These are phyloP conservation scores for Glandiceps talaboti DNA, from an alignment of 53 echinoderm and acorn worm species.

Conservation along the genomic window DNA sequence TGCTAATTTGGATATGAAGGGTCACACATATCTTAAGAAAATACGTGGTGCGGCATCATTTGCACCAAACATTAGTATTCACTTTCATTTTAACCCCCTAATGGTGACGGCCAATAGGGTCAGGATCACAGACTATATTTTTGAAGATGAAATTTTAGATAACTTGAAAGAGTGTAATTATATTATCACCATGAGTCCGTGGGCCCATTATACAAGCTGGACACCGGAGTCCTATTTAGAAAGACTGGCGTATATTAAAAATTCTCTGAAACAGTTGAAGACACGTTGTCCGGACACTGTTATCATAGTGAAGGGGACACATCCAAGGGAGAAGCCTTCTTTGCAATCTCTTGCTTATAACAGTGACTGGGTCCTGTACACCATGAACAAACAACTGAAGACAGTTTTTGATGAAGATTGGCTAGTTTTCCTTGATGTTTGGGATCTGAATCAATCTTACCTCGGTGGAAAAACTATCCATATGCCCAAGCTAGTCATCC, in stretches of 20 bases:
- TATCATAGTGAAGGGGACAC: constrained; percentile 30
- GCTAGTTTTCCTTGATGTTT: constrained; percentile 24
- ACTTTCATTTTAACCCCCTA: constrained; percentile 35
- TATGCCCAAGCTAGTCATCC: constrained; percentile 21
- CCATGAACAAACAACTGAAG: constrained; percentile 20
- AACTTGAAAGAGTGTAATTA: constrained; percentile 8
- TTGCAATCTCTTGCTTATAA: not conserved
- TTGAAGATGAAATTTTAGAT: constrained; percentile 30
- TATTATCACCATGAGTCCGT: constrained; percentile 36
- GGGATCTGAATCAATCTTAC: constrained; percentile 32
- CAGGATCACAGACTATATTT: constrained; percentile 4
- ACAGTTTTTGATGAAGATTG: constrained; percentile 13
- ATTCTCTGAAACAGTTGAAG: constrained; percentile 6
- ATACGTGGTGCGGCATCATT: not conserved
- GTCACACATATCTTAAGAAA: constrained; percentile 18
- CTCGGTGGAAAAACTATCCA: constrained; percentile 18
- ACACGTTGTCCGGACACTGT: constrained; percentile 21
- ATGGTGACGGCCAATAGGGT: not conserved
- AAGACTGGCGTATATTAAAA: constrained; percentile 20
- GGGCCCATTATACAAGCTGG: constrained; percentile 43
- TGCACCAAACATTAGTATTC: constrained; percentile 14
- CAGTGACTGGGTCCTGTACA: constrained; percentile 23
- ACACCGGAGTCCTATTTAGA: constrained; percentile 29
- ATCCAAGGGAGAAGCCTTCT: constrained; percentile 17
- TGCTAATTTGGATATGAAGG: not conserved